Evolutionary conservation across 2,888 invertebrate species (phyloP).

Genomic region (Tridacna gigas): DNA sequence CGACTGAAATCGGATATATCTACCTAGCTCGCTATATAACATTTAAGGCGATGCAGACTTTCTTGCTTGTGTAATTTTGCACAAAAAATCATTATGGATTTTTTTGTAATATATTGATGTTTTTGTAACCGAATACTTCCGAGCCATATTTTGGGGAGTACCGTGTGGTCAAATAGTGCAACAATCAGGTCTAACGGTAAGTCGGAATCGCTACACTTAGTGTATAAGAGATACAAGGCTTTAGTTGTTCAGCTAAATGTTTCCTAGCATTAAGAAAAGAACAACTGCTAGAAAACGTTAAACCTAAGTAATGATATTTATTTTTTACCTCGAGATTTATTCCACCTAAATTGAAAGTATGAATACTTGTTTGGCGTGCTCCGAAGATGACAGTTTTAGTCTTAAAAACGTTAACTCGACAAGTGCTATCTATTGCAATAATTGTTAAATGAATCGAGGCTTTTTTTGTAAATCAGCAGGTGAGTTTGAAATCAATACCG

Average conservation of each 20-base stretch:
- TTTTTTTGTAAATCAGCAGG: not conserved
- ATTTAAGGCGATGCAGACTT: not conserved
- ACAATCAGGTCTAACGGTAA: not conserved
- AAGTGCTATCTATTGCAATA: constrained; percentile 22
- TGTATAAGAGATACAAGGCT: constrained; percentile 7
- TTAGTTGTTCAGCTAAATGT: constrained; percentile 23
- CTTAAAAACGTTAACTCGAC: not conserved
- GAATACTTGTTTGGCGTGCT: not conserved
- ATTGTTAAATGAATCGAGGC: not conserved
- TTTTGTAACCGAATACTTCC: not conserved
- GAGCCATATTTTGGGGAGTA: not conserved
- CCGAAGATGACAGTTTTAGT: constrained; percentile 8
- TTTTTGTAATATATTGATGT: constrained; percentile 3
- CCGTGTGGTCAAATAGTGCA: constrained; percentile 4
- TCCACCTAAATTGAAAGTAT: not conserved
- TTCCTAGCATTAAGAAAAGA: constrained; percentile 14
- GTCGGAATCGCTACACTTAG: not conserved
- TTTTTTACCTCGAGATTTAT: not conserved
- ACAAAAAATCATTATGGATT: not conserved
- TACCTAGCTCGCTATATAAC: not conserved
- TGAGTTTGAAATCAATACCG: not conserved
- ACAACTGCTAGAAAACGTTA: not conserved
- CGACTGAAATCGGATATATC: not conserved
- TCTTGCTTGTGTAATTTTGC: not conserved
- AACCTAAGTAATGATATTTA: not conserved